Percentiles rank a stretch among this genome's conserved stretches.
Evolutionary conservation across 2,113 vertebrate species (phyloP).

Genomic region (Laticauda laticaudata): DNA sequence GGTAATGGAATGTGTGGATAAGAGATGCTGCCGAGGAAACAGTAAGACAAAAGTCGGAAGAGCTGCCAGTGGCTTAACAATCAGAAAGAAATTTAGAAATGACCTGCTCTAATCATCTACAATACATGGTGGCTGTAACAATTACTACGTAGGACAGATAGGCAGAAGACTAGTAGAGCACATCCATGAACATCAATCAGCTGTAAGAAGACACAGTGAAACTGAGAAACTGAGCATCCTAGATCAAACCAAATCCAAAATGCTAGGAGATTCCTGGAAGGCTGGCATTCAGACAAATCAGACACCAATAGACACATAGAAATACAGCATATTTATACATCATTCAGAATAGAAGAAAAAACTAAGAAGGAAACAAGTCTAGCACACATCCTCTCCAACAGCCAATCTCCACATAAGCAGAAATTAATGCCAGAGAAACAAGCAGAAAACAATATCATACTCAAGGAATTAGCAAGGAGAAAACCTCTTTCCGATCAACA

Average conservation of each 20-base stretch:
- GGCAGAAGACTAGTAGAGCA: not conserved
- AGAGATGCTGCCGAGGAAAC: not conserved
- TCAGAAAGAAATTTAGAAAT: not conserved
- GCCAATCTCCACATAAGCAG: not conserved
- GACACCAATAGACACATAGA: not conserved
- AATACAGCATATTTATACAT: not conserved
- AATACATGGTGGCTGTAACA: not conserved
- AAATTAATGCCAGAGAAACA: not conserved
- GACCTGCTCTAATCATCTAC: not conserved
- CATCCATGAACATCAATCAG: not conserved
- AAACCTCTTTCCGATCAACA: not conserved
- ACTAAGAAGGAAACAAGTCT: not conserved
- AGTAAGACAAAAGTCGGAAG: not conserved
- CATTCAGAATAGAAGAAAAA: not conserved
- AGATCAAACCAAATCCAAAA: not conserved
- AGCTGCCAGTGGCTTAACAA: not conserved
- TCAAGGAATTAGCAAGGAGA: not conserved
- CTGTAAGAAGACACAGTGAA: not conserved
- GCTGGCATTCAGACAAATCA: not conserved
- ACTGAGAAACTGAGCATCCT: not conserved
- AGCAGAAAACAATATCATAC: not conserved
- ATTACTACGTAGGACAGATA: not conserved
- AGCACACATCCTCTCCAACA: not conserved
- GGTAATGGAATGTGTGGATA: not conserved
- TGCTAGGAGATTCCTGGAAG: not conserved